Conservation (phyloP, 2,113 vertebrate species). For the Sminthopsis crassicaudata region DNA sequence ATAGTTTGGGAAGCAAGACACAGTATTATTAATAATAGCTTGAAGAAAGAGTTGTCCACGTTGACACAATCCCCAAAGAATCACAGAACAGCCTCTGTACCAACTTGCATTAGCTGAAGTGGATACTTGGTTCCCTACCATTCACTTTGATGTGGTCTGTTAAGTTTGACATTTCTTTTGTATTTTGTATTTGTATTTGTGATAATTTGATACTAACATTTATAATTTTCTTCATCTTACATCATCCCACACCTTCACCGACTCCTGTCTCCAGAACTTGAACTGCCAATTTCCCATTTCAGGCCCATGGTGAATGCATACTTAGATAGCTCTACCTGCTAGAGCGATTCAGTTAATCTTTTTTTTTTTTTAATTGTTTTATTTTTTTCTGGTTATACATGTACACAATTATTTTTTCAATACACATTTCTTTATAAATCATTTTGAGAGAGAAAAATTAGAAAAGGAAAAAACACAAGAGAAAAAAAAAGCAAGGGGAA, state of each 20-base stretch:
- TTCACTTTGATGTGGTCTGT: not conserved
- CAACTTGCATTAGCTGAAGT: not conserved
- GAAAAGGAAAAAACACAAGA: no score
- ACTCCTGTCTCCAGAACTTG: not conserved
- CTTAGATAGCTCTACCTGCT: not conserved
- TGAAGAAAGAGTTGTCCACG: not conserved
- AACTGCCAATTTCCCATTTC: not conserved
- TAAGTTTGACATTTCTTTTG: not conserved
- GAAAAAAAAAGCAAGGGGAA: no score
- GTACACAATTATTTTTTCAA: no score
- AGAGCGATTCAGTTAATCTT: not conserved
- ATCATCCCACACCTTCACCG: not conserved
- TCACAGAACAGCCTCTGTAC: not conserved
- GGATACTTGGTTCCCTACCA: not conserved
- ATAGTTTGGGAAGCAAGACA: not conserved
- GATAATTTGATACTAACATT: not conserved
- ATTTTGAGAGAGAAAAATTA: no score
- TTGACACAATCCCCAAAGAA: not conserved
- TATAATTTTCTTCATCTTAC: not conserved
- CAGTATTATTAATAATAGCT: not conserved
- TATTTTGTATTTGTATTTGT: no score
- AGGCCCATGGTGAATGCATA: not conserved
- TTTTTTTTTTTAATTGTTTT: no score
- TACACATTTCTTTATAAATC: no score
- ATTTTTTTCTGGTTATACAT: no score